Conservation (phyloP, 1,140 invertebrate species). For the Drosophila neocordata region DNA sequence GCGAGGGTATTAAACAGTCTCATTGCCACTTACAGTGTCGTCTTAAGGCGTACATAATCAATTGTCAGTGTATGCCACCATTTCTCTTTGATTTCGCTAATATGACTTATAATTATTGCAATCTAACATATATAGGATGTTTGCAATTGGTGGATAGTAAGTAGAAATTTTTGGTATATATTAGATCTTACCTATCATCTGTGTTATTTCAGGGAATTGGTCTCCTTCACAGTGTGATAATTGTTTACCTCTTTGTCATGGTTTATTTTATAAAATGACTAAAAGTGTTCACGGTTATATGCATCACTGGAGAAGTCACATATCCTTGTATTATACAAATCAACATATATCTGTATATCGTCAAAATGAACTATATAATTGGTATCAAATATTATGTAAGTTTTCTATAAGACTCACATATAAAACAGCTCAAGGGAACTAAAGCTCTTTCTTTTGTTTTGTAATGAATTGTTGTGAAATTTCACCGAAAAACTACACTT, state of each 20-base stretch:
- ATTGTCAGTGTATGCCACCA: constrained; percentile 44
- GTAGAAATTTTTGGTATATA: neutral
- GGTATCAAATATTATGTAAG: constrained; percentile 49
- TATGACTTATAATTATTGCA: constrained; percentile 24
- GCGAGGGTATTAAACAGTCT: constrained; percentile 22
- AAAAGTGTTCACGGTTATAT: constrained; percentile 31
- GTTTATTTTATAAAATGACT: constrained; percentile 20
- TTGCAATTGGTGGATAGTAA: constrained; percentile 39
- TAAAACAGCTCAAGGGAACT: too few species aligned
- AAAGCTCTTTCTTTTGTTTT: too few species aligned
- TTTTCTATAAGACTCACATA: neutral
- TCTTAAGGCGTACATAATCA: constrained; percentile 38
- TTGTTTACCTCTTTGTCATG: constrained; percentile 40
- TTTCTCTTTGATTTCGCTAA: constrained; percentile 27
- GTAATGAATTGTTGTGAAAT: neutral
- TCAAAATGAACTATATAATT: constrained; percentile 28
- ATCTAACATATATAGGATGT: constrained; percentile 26
- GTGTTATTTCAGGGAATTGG: constrained; percentile 35
- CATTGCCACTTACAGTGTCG: constrained; percentile 32
- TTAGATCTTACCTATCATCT: too few species aligned
- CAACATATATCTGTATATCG: constrained; percentile 19
- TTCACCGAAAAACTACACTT: too few species aligned
- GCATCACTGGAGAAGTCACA: constrained; percentile 39
- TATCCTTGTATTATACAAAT: constrained; percentile 20
- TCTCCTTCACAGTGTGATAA: constrained; percentile 30